Conservation (phyloP, 2,888 invertebrate species). For the Eupithecia abbreviata region DNA sequence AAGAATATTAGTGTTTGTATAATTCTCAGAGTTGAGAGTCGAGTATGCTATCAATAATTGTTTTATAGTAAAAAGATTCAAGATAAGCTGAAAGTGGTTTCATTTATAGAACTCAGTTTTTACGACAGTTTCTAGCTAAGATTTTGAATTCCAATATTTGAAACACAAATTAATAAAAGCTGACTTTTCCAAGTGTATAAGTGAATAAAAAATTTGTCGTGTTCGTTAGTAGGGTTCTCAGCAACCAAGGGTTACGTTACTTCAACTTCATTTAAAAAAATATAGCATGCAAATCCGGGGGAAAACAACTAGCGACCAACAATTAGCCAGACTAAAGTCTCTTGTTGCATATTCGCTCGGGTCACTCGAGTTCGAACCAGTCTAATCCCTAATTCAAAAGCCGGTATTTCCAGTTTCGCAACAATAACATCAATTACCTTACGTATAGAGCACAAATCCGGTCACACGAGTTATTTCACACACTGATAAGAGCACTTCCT, state of each 20-base stretch:
- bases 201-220: no score
- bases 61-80: neutral
- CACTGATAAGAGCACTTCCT: constrained; percentile 24
- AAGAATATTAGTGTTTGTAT: neutral
- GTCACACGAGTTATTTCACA: constrained; percentile 20
- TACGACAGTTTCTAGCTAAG: no score
- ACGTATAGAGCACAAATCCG: constrained; percentile 20
- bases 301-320: neutral
- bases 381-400: neutral
- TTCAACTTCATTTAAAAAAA: neutral
- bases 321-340: neutral
- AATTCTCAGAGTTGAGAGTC: neutral
- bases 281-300: neutral
- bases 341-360: neutral
- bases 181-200: no score
- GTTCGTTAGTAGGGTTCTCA: neutral
- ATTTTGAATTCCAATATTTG: neutral
- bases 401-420: neutral
- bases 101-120: neutral
- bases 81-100: neutral
- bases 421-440: constrained; percentile 23
- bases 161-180: no score
- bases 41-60: neutral
- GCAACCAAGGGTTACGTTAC: neutral
- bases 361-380: neutral